phyloP scores from a whole-genome alignment of 2,113 vertebrate species.

The Notothenia coriiceps region DNA sequence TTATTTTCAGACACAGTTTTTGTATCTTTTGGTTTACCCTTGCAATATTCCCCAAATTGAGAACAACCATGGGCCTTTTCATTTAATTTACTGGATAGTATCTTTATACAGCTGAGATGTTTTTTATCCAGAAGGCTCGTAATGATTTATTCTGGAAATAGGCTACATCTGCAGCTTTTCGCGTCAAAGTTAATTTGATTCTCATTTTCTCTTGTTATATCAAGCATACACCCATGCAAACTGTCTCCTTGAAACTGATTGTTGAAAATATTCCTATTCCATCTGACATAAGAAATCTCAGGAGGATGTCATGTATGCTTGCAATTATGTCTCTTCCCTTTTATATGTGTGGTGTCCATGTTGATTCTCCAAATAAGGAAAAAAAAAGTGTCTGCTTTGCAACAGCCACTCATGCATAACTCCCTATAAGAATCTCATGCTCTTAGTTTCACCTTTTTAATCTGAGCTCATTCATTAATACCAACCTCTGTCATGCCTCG shows the following conservation, averaged over 20 bases:
- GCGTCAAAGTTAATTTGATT: no score
- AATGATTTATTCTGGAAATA: neutral
- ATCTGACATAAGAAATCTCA: slow-evolving; percentile 14
- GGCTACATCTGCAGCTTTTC: neutral
- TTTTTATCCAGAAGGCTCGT: neutral
- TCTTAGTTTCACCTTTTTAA: slow-evolving; percentile 22
- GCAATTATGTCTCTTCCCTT: slow-evolving; percentile 10
- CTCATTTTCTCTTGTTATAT: neutral
- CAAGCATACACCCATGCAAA: slow-evolving; percentile 1
- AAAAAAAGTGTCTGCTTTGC: slow-evolving; percentile 40
- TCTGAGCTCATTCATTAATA: neutral
- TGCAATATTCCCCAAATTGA: neutral
- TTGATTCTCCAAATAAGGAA: slow-evolving; percentile 61
- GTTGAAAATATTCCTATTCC: neutral
- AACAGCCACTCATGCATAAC: slow-evolving; percentile 43
- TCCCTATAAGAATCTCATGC: neutral
- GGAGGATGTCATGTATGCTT: neutral
- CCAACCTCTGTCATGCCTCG: neutral
- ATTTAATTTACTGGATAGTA: neutral
- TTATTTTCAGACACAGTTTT: neutral
- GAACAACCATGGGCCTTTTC: neutral
- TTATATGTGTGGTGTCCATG: slow-evolving; percentile 34
- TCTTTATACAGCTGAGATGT: neutral
- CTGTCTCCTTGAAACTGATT: neutral
- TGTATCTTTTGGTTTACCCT: neutral